phyloP scores from a whole-genome alignment of 2,113 vertebrate species.

The Empidonax traillii region DNA sequence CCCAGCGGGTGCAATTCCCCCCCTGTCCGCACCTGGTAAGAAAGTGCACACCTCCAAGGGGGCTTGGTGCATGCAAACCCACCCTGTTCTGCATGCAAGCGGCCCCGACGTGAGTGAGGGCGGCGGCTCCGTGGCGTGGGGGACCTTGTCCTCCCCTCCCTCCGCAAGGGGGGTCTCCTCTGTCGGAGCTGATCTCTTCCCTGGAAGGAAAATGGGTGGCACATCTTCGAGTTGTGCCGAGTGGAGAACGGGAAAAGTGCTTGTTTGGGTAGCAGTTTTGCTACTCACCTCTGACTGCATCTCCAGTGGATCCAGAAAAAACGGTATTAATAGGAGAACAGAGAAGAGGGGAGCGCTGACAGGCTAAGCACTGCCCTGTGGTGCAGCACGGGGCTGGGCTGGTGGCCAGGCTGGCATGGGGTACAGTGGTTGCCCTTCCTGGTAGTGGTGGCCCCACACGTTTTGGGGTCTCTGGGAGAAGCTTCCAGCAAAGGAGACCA shows the following conservation, averaged over 20 bases:
- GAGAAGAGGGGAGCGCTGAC: background rate
- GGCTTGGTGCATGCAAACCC: background rate
- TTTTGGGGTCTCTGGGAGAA: background rate
- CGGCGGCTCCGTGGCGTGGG: background rate
- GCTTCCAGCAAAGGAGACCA: background rate
- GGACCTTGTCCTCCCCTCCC: background rate
- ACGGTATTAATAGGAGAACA: background rate
- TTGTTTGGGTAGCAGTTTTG: background rate
- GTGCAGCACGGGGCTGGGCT: background rate
- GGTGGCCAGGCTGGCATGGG: background rate
- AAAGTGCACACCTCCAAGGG: background rate
- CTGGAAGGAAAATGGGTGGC: background rate
- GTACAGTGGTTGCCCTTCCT: background rate
- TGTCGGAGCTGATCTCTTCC: background rate
- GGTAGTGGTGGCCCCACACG: background rate
- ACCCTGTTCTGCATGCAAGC: background rate
- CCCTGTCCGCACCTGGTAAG: constrained; percentile 23
- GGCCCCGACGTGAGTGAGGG: background rate
- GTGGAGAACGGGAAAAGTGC: background rate
- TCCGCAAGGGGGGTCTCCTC: background rate
- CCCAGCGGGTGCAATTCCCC: constrained; percentile 21
- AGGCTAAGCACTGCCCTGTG: background rate
- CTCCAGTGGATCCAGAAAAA: background rate
- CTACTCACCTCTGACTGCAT: background rate
- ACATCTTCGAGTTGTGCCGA: background rate